Base-by-base conservation (phyloP, 2,113 vertebrate genomes). In the Podarcis muralis region DNA sequence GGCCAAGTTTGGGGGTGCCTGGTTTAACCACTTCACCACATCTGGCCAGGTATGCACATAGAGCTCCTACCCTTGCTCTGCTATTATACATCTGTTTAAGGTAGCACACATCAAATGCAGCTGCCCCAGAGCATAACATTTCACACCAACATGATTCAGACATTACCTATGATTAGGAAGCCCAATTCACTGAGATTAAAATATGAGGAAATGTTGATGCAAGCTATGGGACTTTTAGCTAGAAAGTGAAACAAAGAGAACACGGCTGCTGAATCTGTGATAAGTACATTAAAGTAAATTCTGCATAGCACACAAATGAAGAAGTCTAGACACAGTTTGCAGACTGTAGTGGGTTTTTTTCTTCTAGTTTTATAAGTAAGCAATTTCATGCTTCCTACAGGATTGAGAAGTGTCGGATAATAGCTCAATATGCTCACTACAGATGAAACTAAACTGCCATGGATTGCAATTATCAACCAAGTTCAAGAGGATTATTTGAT, bases 391-490 rank as follows among this genome's bases (percentile, higher is more conserved):
- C 84, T 53, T 81, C 69, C 77, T 66, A 65, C 69, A 85, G 23
- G 68, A 75, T 74, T 66, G 59, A 85, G 40, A 85, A 89, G 32
- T 77, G 69, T 75, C 48, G 83, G 37, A 85, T 72, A 72, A 84
- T 48, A 85, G 57, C 59, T 75, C 77, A 66, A 9, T 81, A 86
- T 57, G 18, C 48, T 62, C 66, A 74, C 68, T 25, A 59, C 53
- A 27, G 83, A 81, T 37, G 37, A 89, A 81, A 48, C 83, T 75
- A 81, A 81, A 81, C 22, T 81, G 71, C 62, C 43, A 69, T 69
- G 57, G 68, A 72, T 85, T 85, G 83, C 57, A 85, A 66, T 81
- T 89, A 81, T 75, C 32, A 53, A 35, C 66, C 62, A 53, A 85
- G 53, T 74, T 85, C 68, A 81, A 74, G 68, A 74, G 53, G 65